These are phyloP conservation scores for Sebastes vulpes DNA, from an alignment of 2,797 vertebrate genomes.

Conservation along the genomic window DNA sequence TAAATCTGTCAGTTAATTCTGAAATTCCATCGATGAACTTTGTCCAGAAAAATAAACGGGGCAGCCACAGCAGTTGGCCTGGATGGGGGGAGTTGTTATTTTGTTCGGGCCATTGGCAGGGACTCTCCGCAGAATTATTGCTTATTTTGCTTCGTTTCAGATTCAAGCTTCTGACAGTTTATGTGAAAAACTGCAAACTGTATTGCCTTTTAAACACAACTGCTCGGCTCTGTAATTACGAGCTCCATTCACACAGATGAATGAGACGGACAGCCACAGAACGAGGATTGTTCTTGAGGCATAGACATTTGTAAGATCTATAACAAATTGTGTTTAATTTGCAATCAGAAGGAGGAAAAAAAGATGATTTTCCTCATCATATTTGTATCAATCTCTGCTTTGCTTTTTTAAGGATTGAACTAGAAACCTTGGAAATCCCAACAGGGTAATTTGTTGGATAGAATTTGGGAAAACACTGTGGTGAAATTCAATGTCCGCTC, in stretches of 20 bases:
- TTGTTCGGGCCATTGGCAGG: slow-evolving; percentile 80
- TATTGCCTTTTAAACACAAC: slow-evolving; percentile 79
- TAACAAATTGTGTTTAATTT: slow-evolving; percentile 62
- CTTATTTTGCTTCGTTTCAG: slow-evolving; percentile 86
- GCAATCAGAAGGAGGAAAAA: slow-evolving; percentile 49
- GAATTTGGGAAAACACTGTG: slow-evolving; percentile 76
- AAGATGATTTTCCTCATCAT: slow-evolving; percentile 42
- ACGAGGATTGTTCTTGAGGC: slow-evolving; percentile 57
- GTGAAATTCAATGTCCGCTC: slow-evolving; percentile 64
- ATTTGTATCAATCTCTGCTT: slow-evolving; percentile 48
- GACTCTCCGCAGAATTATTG: slow-evolving; percentile 77
- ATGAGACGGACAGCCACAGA: slow-evolving; percentile 63
- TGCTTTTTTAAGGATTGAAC: slow-evolving; percentile 38
- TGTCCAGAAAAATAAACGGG: slow-evolving; percentile 88
- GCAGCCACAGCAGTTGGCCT: slow-evolving; percentile 80
- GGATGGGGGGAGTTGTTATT: slow-evolving; percentile 81
- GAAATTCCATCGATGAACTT: slow-evolving; percentile 85
- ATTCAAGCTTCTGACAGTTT: slow-evolving; percentile 83
- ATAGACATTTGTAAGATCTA: slow-evolving; percentile 49
- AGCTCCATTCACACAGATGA: slow-evolving; percentile 69
- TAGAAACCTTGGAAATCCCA: slow-evolving; percentile 73
- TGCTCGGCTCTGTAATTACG: slow-evolving; percentile 79
- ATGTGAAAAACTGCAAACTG: slow-evolving; percentile 84
- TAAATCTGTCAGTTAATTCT: slow-evolving; percentile 88
- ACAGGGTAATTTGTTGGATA: slow-evolving; percentile 68